Base-by-base conservation (phyloP, 1,140 invertebrate species). In the Prorops nasuta region DNA sequence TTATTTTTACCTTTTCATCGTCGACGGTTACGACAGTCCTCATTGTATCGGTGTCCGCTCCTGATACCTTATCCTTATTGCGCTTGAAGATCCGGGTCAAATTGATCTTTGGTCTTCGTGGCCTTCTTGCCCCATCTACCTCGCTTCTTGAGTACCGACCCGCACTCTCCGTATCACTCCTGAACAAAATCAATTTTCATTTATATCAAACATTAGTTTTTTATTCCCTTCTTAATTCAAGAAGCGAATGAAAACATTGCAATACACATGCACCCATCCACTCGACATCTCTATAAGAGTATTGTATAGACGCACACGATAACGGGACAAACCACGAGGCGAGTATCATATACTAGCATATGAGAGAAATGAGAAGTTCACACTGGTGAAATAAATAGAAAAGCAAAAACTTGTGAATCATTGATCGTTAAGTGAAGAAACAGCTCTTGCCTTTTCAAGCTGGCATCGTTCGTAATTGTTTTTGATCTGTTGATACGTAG, bases 111-210 rank as follows among this genome's bases (percentile, higher is more conserved):
- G 72, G 63, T 21, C 59, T 57, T 49, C 55, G 54, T 17, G 51
- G 48, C 14, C 46, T 52, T n/a, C 60, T 59, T 15, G 62, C 56
- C 51, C 63, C 58, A 20, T 79, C 76, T 2, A 75, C 69, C 52
- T 78, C 74, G 18, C 58, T 74, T 43, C 71, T 74, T 10, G 76
- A 78, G 54, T 74, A 78, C 35, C 66, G 68, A 15, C 74, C 76
- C n/a, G 76, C 73, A 41, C 76, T 78, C 46, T 79, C 76, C 4
- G 77, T 79, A 47, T 79, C 76, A 44, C 75, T 79, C 69, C 77
- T 17, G 9, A 44, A 49, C 41, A 42, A 21, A 42, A 41, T 28
- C 24, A 28, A 28, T 6, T 28, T 28, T 4, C 24, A 28, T 28
- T n/a, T n/a, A n/a, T n/a, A n/a, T n/a, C n/a, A n/a, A n/a, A n/a